phyloP scores from a whole-genome alignment of 2,113 vertebrate genomes.

The Dromaius novaehollandiae region DNA sequence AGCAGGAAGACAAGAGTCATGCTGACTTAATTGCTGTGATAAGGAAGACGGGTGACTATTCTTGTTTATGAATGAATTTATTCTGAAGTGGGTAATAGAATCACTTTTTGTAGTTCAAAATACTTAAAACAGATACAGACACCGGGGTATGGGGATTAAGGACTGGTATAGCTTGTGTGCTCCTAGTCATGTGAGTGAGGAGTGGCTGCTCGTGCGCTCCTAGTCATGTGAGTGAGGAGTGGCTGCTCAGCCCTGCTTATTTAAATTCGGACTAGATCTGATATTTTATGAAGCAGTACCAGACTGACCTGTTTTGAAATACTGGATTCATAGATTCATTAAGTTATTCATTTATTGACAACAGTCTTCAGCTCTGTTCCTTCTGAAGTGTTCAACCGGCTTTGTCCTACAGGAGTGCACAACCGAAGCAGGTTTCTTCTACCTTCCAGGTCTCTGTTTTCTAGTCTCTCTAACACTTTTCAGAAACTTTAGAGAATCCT shows the following conservation, averaged over 20 bases:
- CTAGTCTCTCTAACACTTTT: background rate
- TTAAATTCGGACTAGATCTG: constrained; percentile 33
- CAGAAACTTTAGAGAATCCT: background rate
- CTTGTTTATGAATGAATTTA: background rate
- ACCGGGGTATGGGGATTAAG: background rate
- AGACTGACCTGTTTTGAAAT: constrained; percentile 53
- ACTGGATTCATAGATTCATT: background rate
- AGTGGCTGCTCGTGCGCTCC: background rate
- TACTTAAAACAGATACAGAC: background rate
- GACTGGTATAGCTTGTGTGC: background rate
- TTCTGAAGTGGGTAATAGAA: background rate
- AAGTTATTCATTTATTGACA: background rate
- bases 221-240: background rate
- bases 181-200: background rate
- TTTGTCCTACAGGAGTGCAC: background rate
- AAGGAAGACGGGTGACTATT: background rate
- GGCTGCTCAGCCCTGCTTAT: background rate
- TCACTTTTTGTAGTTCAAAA: background rate
- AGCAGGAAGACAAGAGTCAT: background rate
- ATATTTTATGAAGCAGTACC: constrained; percentile 20
- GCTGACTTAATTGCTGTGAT: background rate
- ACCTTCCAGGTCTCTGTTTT: background rate
- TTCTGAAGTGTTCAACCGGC: background rate
- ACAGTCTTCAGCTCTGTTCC: constrained; percentile 1
- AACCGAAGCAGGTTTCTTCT: too few species aligned